Percentiles rank a stretch among this genome's conserved stretches.
Conservation (phyloP, 2,888 invertebrate species). For the Hydriomena furcata region DNA sequence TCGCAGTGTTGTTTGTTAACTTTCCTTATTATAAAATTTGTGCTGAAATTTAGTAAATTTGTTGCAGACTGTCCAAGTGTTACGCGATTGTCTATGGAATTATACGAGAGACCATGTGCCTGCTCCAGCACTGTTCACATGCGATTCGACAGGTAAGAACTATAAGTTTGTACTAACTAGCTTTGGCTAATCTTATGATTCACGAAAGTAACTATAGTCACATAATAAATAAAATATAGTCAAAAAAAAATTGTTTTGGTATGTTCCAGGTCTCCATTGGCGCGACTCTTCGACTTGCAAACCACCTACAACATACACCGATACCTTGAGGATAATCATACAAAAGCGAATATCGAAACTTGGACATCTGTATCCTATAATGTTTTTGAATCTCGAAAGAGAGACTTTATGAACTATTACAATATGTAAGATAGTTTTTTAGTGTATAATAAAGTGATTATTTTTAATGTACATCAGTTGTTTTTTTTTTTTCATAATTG, state of each 20-base stretch:
- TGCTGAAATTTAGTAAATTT: not conserved
- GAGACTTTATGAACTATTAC: conserved; percentile 40
- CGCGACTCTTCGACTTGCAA: conserved; percentile 88
- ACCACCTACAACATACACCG: conserved; percentile 90
- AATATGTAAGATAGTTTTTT: not conserved
- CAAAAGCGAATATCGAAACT: conserved; percentile 90
- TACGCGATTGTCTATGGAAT: conserved; percentile 94
- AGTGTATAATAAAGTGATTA: conserved; percentile 4
- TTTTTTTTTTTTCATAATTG: too few species aligned
- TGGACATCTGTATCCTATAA: conserved; percentile 90
- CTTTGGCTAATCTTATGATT: too few species aligned
- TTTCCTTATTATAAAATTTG: too few species aligned
- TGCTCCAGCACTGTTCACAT: conserved; percentile 90
- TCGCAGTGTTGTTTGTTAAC: too few species aligned
- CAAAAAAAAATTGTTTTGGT: not conserved
- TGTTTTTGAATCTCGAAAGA: conserved; percentile 84
- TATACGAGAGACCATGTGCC: conserved; percentile 95
- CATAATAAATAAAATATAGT: too few species aligned
- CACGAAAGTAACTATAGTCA: too few species aligned
- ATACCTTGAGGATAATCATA: conserved; percentile 90
- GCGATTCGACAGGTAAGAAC: conserved; percentile 83
- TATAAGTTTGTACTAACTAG: too few species aligned
- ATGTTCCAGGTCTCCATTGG: conserved; percentile 85
- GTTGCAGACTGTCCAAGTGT: conserved; percentile 88
- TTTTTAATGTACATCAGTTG: too few species aligned